A percentile compares a stretch with the other conserved stretches of the same genome.
Evolutionary conservation across 2,113 vertebrate genomes (phyloP).

Genomic region (Hymenochirus boettgeri): DNA sequence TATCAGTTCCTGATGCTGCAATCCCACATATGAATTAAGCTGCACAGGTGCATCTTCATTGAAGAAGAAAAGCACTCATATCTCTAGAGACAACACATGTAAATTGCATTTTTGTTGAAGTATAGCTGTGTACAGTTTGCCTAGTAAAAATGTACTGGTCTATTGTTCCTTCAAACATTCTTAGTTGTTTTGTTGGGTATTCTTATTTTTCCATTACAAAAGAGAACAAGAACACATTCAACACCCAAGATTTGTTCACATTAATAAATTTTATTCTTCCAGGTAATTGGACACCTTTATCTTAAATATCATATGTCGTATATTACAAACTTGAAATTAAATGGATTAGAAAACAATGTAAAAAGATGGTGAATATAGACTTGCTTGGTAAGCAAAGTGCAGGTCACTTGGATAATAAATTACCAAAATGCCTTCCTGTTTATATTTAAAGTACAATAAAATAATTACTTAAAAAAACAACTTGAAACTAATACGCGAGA

Average conservation of each 20-base stretch:
- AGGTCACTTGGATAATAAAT: conserved; percentile 34
- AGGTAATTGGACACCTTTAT: no score
- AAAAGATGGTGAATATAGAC: conserved; percentile 15
- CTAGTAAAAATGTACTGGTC: not conserved
- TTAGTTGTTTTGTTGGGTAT: not conserved
- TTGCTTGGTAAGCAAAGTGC: conserved; percentile 23
- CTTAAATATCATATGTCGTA: conserved; percentile 7
- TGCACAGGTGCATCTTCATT: conserved; percentile 9
- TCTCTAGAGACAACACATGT: conserved; percentile 18
- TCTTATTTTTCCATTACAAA: not conserved
- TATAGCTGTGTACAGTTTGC: not conserved
- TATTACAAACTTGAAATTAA: conserved; percentile 38
- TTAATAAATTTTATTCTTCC: no score
- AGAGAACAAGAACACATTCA: no score
- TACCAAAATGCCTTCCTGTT: conserved; percentile 14
- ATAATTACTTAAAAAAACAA: conserved; percentile 35
- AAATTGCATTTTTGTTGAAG: conserved; percentile 31
- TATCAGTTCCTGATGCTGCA: conserved; percentile 23
- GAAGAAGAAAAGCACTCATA: conserved; percentile 12
- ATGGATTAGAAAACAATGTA: conserved; percentile 21
- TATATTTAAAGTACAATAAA: conserved; percentile 29
- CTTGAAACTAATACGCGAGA: conserved; percentile 30
- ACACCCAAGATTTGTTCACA: no score
- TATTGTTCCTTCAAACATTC: not conserved
- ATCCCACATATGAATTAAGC: conserved; percentile 20